A percentile compares a stretch with the other conserved stretches of the same genome.
Conservation (phyloP, 1,140 invertebrate genomes). For the Theocolax elegans region DNA sequence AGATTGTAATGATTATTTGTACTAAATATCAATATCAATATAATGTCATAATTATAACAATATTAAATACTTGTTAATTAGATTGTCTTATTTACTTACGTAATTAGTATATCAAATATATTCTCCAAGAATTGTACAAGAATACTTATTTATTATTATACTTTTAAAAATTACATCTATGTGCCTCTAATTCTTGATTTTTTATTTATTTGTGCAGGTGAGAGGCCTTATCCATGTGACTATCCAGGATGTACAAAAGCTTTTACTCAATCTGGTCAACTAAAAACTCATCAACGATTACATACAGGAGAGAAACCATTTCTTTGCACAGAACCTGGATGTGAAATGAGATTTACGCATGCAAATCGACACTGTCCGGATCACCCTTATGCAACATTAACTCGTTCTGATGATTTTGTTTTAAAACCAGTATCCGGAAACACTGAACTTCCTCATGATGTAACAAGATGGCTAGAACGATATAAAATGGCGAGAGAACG, state of each 20-base stretch:
- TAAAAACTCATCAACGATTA: constrained; percentile 85
- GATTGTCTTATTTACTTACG: no score
- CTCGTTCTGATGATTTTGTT: constrained; percentile 70
- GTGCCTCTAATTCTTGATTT: no score
- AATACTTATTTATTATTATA: no score
- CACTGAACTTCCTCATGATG: constrained; percentile 69
- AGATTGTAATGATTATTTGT: no score
- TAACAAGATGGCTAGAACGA: constrained; percentile 71
- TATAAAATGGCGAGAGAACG: constrained; percentile 65
- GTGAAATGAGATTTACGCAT: constrained; percentile 81
- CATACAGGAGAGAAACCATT: constrained; percentile 89
- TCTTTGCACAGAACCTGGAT: constrained; percentile 76
- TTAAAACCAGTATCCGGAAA: constrained; percentile 67
- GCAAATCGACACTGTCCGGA: constrained; percentile 81
- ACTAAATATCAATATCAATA: no score
- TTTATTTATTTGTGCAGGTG: constrained; percentile 71
- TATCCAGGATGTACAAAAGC: constrained; percentile 80
- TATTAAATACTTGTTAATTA: no score
- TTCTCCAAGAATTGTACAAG: no score
- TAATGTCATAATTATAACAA: no score
- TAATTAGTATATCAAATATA: no score
- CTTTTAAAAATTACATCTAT: no score
- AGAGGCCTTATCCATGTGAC: constrained; percentile 83
- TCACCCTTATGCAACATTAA: constrained; percentile 72
- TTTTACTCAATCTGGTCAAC: constrained; percentile 86